Conservation (phyloP, 2,797 vertebrate genomes). For the Prunella strophiata region DNA sequence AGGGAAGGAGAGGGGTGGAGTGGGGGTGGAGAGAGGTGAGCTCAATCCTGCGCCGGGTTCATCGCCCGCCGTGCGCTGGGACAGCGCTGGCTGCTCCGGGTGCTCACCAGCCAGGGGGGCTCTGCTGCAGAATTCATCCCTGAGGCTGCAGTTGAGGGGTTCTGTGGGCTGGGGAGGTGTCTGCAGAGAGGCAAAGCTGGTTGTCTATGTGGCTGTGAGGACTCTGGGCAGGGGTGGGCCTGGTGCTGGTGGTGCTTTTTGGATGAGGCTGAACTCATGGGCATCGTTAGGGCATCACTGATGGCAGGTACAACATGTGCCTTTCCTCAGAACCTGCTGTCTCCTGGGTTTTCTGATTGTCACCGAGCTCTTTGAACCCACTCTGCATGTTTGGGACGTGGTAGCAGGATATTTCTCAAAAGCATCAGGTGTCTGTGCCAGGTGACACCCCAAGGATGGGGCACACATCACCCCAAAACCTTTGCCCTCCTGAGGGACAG, state of each 20-base stretch:
- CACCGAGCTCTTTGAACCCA: rapidly evolving
- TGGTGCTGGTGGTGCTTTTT: rapidly evolving
- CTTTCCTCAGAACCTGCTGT: not conserved
- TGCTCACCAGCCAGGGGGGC: rapidly evolving
- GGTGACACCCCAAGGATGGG: not conserved
- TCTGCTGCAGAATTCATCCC: not conserved
- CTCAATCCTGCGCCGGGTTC: not conserved
- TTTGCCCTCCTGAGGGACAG: not conserved
- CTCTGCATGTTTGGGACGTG: not conserved
- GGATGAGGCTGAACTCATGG: not conserved
- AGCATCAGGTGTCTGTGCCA: rapidly evolving
- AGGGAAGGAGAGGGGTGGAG: constrained; percentile 72
- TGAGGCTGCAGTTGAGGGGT: not conserved
- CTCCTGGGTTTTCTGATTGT: not conserved
- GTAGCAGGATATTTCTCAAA: not conserved
- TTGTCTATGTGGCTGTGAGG: rapidly evolving
- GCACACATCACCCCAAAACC: not conserved
- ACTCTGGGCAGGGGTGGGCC: not conserved
- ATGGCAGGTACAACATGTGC: rapidly evolving
- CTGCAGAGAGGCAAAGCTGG: not conserved
- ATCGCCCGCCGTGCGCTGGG: not conserved
- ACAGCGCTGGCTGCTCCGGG: not conserved
- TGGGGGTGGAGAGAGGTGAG: constrained; percentile 68
- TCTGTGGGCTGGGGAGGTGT: not conserved
- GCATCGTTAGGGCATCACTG: not conserved